Percentiles rank a stretch among this genome's conserved stretches.
phyloP scores from a whole-genome alignment of 2,113 vertebrate species.

The Macquaria australasica region DNA sequence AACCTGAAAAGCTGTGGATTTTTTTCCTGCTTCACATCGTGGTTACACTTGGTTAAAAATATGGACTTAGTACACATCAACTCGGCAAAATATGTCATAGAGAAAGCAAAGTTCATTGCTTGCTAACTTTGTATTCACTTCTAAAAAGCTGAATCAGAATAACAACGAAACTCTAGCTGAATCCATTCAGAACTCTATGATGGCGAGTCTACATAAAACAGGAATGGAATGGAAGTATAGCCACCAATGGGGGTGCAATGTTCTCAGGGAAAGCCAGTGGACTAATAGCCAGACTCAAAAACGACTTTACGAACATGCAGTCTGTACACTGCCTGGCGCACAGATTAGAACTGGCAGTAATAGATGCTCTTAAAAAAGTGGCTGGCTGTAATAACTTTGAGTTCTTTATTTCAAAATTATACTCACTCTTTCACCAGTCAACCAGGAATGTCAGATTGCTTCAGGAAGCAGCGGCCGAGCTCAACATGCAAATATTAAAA shows the following conservation, averaged over 20 bases:
- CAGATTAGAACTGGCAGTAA: not conserved
- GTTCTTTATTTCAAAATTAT: not conserved
- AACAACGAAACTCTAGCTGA: not conserved
- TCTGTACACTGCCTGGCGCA: not conserved
- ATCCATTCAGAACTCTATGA: not conserved
- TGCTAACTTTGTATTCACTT: too few species aligned
- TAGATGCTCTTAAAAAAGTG: not conserved
- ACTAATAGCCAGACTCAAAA: not conserved
- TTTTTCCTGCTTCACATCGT: too few species aligned
- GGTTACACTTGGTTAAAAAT: too few species aligned
- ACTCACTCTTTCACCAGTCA: not conserved
- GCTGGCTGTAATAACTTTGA: not conserved
- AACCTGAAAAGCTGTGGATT: too few species aligned
- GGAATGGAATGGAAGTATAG: not conserved
- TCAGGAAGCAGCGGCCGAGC: not conserved
- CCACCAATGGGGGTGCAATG: not conserved
- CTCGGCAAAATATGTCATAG: too few species aligned
- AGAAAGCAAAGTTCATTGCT: too few species aligned
- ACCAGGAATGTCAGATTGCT: not conserved
- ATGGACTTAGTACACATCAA: too few species aligned
- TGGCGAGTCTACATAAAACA: not conserved
- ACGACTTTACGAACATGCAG: not conserved
- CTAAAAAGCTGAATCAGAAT: too few species aligned
- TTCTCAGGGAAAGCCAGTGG: not conserved
- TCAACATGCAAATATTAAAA: not conserved